Conservation (phyloP, 2,888 invertebrate species). For the Zhuqinia jingwanae region DNA sequence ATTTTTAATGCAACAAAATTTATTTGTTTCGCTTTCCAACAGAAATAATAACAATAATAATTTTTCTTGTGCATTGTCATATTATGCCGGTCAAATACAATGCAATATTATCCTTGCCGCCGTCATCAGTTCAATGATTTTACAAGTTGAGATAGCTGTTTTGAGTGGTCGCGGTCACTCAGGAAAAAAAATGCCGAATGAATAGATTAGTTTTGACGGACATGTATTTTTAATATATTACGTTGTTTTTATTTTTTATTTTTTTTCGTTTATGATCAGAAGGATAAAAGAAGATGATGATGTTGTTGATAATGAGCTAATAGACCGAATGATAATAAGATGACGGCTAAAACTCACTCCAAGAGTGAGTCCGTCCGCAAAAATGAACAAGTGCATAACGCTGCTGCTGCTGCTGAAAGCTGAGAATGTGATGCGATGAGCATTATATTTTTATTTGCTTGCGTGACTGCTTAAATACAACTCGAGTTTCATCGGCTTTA, state of each 20-base stretch:
- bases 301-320: constrained; percentile 56
- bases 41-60: background rate
- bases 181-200: constrained; percentile 1
- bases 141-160: background rate
- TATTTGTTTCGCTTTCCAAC: background rate
- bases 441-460: constrained; percentile 34
- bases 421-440: background rate
- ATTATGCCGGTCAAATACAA: too few relatives aligned
- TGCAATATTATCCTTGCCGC: background rate
- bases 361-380: background rate
- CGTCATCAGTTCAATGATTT: background rate
- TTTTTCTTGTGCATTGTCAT: background rate
- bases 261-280: constrained; percentile 48
- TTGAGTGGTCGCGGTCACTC: background rate
- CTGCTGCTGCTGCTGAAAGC: background rate
- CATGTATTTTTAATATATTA: constrained; percentile 49
- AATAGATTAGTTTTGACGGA: constrained; percentile 60
- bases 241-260: constrained; percentile 26
- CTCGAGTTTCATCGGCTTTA: too few relatives aligned
- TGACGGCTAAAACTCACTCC: background rate
- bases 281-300: constrained; percentile 34
- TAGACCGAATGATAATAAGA: constrained; percentile 47
- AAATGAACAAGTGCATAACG: constrained; percentile 48
- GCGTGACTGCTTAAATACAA: constrained; percentile 31
- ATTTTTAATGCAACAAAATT: background rate